Evolutionary conservation across 2,113 vertebrate genomes (phyloP), one percentile per base, ranked within the genome.

Genomic region (Microcebus ravelobensis): DNA sequence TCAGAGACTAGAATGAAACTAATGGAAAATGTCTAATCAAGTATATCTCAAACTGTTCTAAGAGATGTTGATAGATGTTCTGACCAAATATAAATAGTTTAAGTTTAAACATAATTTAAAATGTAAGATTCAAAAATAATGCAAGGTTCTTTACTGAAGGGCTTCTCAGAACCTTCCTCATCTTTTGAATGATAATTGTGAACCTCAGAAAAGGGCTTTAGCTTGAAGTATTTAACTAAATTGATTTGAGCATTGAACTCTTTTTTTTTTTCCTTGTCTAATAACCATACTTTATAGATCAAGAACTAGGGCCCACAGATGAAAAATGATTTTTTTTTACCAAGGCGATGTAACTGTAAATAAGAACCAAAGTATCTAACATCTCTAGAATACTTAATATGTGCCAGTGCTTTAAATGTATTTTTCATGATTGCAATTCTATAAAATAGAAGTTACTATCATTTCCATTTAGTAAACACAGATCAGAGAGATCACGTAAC

Each of bases 81-180:
- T 70, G 17, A 91, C 92, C 92, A 96, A 86, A 48, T 7, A 9
- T 36, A 93, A 87, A 34, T 79, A 82, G 52, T 79, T 85, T 21
- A 67, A 27, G 23, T 91, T 71, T 91, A 91, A 80, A 67, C 21
- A 91, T 76, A 74, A 34, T 83, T 73, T 95, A 88, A 93, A 73
- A 92, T 50, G 8, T 50, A 55, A 57, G 1, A 13, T 77, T 70
- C 48, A 82, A 84, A 74, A 79, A 57, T 1, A 77, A 87, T 20
- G 34, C 2, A 73, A 34, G 10, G 1, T 61, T 83, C 63, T 83
- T 74, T 87, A 17, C 34, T 70, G 42, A 89, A 73, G 34, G 34
- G 3, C 21, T 84, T 87, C 65, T 74, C 31, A 42, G 39, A 93
- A 55, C 0, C 34, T 87, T 90, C n/a, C 23, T 63, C 6, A 29